Base-by-base conservation (phyloP, 2,888 invertebrate genomes). In the Malthinus flaveolus region DNA sequence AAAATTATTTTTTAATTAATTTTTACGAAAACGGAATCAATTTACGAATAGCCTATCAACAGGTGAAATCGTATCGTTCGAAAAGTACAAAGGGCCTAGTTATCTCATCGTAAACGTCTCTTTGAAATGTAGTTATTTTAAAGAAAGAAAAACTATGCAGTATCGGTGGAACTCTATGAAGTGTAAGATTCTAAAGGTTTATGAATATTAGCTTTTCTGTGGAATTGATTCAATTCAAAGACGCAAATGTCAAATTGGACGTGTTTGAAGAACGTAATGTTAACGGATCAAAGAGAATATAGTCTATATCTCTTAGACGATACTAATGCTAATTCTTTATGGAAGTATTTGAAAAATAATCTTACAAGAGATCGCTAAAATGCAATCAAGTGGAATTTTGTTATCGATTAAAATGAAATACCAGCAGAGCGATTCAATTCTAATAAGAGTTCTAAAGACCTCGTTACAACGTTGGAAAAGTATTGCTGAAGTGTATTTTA, bases 91-190 rank as follows among this genome's bases (percentile, higher is more conserved):
- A 74, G 93, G 88, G 49, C 87, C 93, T 78, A 92, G 93, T 45
- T 86, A 88, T 65, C 80, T 95, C 49, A 87, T 95, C 65, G 92
- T 94, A 12, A 95, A 95, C 76, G 94, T 94, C 10, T 94, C 95
- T 7, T 90, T 90, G 1, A 87, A 93, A 75, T 94, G 94, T 79
- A 93, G 93, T 31, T 83, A 90, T 52, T n/a, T n/a, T n/a, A n/a
- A n/a, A 93, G 94, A 0, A 84, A 87, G 55, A 87, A 86, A 63
- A 91, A 93, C 79, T 95, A 94, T 81, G 89, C 87, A 66, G 90
- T 93, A 79, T 80, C 95, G 56, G 89, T 90, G 74, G 86, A 88
- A 70, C 76, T 94, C 60, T 86, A 87, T 75, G 87, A 89, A 57
- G 84, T 89, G 72, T 90, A 81, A 44, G 89, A 89, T 71, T 83